Evolutionary conservation across 2,113 vertebrate species (phyloP).

Genomic region (Martes martes): DNA sequence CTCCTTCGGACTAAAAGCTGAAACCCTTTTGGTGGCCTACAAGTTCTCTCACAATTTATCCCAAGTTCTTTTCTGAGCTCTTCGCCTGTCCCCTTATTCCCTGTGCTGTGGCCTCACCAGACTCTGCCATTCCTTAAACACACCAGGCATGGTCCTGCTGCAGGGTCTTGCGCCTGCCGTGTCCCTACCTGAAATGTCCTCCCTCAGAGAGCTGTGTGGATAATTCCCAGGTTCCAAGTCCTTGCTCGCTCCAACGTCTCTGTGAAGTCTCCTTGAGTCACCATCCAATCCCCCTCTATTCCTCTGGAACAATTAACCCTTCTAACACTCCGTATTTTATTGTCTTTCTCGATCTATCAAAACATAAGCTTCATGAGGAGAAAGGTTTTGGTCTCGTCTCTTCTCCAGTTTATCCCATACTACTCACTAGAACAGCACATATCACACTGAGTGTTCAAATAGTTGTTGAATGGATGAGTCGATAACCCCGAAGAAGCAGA

Average conservation of each 20-base stretch:
- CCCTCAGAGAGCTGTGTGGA: neutral
- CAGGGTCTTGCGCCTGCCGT: neutral
- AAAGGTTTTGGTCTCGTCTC: neutral
- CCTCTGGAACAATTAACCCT: neutral
- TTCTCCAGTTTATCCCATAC: neutral
- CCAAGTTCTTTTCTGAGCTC: neutral
- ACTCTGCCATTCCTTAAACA: neutral
- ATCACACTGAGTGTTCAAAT: neutral
- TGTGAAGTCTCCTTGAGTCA: neutral
- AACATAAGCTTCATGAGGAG: neutral
- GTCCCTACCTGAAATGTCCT: neutral
- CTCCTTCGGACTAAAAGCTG: neutral
- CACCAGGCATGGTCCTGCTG: neutral
- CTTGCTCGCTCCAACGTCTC: neutral
- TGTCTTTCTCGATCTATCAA: neutral
- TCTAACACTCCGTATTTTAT: neutral
- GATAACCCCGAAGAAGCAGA: neutral
- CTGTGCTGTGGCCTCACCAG: neutral
- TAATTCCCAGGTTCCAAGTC: neutral
- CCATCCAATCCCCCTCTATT: neutral
- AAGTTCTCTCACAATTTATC: neutral
- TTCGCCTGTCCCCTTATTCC: neutral
- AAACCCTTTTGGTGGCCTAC: too few relatives aligned
- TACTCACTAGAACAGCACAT: neutral
- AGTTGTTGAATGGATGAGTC: neutral